Evolutionary conservation across 1,140 invertebrate species (phyloP).

Genomic region (Elymnias hypermnestra): DNA sequence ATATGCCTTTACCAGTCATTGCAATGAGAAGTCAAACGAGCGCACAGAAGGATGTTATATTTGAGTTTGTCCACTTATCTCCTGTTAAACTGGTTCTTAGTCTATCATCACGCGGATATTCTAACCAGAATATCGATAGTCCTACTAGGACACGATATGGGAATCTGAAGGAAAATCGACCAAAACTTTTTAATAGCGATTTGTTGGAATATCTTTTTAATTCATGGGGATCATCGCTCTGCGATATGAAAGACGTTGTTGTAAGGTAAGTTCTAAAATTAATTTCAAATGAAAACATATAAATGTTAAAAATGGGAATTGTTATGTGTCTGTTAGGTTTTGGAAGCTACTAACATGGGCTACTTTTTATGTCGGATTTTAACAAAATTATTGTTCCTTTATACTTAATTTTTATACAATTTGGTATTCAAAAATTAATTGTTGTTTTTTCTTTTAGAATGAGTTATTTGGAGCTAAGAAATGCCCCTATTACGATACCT

Average conservation of each 20-base stretch:
- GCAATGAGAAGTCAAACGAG: constrained; percentile 57
- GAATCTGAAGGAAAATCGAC: constrained; percentile 71
- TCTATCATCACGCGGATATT: constrained; percentile 80
- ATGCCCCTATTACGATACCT: constrained; percentile 78
- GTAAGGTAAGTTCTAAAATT: constrained; percentile 72
- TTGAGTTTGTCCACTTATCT: constrained; percentile 84
- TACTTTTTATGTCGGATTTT: too few relatives aligned
- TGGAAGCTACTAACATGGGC: too few relatives aligned
- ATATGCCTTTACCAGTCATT: constrained; percentile 75
- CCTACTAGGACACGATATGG: constrained; percentile 58
- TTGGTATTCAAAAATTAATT: too few relatives aligned
- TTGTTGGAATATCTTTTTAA: constrained; percentile 78
- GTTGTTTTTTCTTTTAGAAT: constrained; percentile 84
- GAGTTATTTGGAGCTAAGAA: constrained; percentile 85
- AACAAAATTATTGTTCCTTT: too few relatives aligned
- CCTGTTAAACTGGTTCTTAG: constrained; percentile 82
- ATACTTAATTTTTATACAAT: too few relatives aligned
- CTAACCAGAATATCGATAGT: constrained; percentile 56
- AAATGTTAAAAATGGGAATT: too few relatives aligned
- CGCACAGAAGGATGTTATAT: constrained; percentile 62
- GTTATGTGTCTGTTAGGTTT: too few relatives aligned
- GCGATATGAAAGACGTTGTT: constrained; percentile 80
- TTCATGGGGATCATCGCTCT: constrained; percentile 78
- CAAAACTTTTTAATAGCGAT: constrained; percentile 72
- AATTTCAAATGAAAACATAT: too few relatives aligned